Evolutionary conservation across 2,113 vertebrate genomes (phyloP), one percentile per base, ranked within the genome.

Genomic region (Addax nasomaculatus): DNA sequence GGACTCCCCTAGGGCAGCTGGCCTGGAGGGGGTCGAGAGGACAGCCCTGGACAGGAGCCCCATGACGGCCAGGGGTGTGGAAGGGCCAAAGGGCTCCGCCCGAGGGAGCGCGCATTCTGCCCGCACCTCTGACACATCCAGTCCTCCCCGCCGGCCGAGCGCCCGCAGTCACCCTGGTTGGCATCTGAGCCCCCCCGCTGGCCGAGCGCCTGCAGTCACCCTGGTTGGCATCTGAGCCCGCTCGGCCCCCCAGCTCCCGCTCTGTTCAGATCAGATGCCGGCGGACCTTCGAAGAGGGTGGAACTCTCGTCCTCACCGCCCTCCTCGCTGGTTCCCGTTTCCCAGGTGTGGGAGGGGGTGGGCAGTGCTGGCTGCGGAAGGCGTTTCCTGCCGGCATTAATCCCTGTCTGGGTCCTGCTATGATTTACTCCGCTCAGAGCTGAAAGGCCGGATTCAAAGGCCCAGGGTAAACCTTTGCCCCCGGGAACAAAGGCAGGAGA

Each of bases 401-500:
- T 58, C 85, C 91, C 7, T 4, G 27, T 39, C n/a, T 90, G 86
- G 13, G 25, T 93, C 91, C 60, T 17, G 90, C 27, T 79, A n/a
- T 84, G 70, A 95, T 39, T 98, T 87, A 80, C 64, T 87, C 60
- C 10, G 55, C 53, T 80, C 33, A 6, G 10, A 62, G 81, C 79
- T 96, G 96, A 95, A 93, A 97, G 88, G 88, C 76, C 87, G 21
- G 60, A 64, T 67, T 96, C 92, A 96, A 93, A 87, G 85, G 85
- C 51, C n/a, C 57, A 58, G 90, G 58, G 14, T 45, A 55, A 92
- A 85, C 92, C 97, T 96, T 97, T 91, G 97, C 95, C 92, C 90
- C 96, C 83, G 4, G 87, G 87, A 93, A 97, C 96, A 96, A 95
- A 98, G 80, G 84, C 57, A 3, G 70, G 94, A 87, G 94, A 96